Evolutionary conservation across 2,113 vertebrate genomes (phyloP).

Genomic region (Bungarus multicinctus): DNA sequence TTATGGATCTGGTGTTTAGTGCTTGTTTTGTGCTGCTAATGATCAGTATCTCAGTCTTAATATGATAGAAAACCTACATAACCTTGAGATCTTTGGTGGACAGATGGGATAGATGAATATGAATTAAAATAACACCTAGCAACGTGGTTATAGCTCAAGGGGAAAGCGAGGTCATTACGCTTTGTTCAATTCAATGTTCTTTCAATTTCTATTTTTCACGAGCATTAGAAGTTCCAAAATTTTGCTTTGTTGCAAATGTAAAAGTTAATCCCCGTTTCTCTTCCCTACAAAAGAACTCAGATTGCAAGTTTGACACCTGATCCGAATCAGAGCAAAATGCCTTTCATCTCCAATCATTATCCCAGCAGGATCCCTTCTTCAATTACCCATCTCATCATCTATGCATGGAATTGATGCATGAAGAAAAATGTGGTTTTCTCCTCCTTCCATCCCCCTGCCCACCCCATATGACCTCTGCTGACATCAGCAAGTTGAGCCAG

Average conservation of each 20-base stretch:
- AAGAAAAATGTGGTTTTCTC: constrained; percentile 2
- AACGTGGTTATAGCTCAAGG: not conserved
- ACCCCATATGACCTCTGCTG: not conserved
- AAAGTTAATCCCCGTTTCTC: not conserved
- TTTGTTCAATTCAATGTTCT: not conserved
- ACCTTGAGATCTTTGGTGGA: not conserved
- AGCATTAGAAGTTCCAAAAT: not conserved
- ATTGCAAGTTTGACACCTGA: not conserved
- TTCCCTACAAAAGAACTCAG: no score
- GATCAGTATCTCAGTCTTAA: not conserved
- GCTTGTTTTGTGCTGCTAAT: not conserved
- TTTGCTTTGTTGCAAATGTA: not conserved
- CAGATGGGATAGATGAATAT: not conserved
- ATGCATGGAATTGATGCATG: not conserved
- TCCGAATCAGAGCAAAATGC: not conserved
- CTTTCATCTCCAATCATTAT: not conserved
- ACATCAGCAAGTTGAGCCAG: not conserved
- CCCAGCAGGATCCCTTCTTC: not conserved
- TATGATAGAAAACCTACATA: not conserved
- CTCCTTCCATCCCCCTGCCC: not conserved
- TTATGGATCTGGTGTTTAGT: not conserved
- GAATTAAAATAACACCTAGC: not conserved
- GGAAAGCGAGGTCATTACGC: not conserved
- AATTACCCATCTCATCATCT: not conserved
- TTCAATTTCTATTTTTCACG: not conserved